A percentile compares a stretch with the other conserved stretches of the same genome.
phyloP scores from a whole-genome alignment of 37 sponge, comb jelly and placozoan species.

The Chondrosia reniformis region DNA sequence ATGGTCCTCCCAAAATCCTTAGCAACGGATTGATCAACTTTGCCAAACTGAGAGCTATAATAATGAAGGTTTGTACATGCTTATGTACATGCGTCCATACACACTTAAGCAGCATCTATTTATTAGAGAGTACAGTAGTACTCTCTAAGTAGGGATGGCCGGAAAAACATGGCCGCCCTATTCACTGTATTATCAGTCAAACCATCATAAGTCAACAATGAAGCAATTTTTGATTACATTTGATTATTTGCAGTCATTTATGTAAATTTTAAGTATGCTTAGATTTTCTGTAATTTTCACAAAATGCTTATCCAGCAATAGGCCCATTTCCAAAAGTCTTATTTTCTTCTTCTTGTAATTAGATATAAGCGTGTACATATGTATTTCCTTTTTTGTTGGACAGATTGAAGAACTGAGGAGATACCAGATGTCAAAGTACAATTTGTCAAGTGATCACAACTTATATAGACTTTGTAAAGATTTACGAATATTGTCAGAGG shows the following conservation, averaged over 20 bases:
- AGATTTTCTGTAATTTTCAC: too few species aligned
- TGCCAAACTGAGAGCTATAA: constrained; percentile 72
- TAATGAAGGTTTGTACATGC: constrained; percentile 40
- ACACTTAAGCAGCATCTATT: not conserved
- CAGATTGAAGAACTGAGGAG: constrained; percentile 71
- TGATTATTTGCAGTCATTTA: not conserved
- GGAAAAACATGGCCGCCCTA: too few species aligned
- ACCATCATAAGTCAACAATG: not conserved
- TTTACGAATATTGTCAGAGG: constrained; percentile 42
- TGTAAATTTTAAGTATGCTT: not conserved
- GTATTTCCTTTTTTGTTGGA: not conserved
- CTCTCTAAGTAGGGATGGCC: too few species aligned
- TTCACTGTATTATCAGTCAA: not conserved
- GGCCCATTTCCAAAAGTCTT: not conserved
- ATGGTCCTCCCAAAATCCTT: constrained; percentile 57
- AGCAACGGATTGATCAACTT: constrained; percentile 80
- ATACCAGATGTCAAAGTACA: constrained; percentile 62
- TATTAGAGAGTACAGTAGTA: too few species aligned
- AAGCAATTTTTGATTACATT: too few species aligned
- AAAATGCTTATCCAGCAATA: too few species aligned
- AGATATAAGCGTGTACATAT: too few species aligned
- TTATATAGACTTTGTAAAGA: constrained; percentile 36
- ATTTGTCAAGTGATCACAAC: constrained; percentile 46
- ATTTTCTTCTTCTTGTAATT: constrained; percentile 2
- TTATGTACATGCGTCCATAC: not conserved